phyloP scores from a whole-genome alignment of 2,797 vertebrate genomes.

The Gastrophryne carolinensis region DNA sequence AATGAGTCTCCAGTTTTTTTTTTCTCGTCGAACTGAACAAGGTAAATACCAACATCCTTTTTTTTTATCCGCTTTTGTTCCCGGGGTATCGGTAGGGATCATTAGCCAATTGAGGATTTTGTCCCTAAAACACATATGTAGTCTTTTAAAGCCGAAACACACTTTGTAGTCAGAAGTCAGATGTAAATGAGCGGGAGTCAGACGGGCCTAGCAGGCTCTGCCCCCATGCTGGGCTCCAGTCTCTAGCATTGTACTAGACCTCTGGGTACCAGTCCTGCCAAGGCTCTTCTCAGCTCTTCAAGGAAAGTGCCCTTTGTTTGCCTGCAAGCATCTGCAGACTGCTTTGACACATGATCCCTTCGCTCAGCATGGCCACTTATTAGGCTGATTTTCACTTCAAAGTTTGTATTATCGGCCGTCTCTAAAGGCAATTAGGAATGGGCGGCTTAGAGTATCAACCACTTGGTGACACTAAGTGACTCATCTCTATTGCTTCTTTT shows the following conservation, averaged over 20 bases:
- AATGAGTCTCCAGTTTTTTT: slow-evolving; percentile 19
- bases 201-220: slow-evolving; percentile 66
- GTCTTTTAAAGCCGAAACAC: slow-evolving; percentile 45
- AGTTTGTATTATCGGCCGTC: slow-evolving; percentile 87
- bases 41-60: slow-evolving; percentile 33
- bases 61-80: slow-evolving; percentile 6
- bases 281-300: slow-evolving; percentile 70
- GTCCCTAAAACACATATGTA: slow-evolving; percentile 32
- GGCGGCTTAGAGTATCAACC: slow-evolving; percentile 85
- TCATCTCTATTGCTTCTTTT: slow-evolving; percentile 86
- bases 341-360: slow-evolving; percentile 69
- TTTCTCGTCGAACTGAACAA: slow-evolving; percentile 30
- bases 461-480: slow-evolving; percentile 81
- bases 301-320: slow-evolving; percentile 70
- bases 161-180: slow-evolving; percentile 60
- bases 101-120: slow-evolving; percentile 20
- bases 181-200: slow-evolving; percentile 75
- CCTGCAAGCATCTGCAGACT: slow-evolving; percentile 68
- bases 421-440: slow-evolving; percentile 91
- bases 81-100: slow-evolving; percentile 11
- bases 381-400: slow-evolving; percentile 89
- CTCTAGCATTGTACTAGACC: slow-evolving; percentile 72
- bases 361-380: slow-evolving; percentile 76
- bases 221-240: slow-evolving; percentile 74
- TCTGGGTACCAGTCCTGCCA: slow-evolving; percentile 70